Conservation (phyloP, 2,797 vertebrate species). For the Takifugu rubripes region DNA sequence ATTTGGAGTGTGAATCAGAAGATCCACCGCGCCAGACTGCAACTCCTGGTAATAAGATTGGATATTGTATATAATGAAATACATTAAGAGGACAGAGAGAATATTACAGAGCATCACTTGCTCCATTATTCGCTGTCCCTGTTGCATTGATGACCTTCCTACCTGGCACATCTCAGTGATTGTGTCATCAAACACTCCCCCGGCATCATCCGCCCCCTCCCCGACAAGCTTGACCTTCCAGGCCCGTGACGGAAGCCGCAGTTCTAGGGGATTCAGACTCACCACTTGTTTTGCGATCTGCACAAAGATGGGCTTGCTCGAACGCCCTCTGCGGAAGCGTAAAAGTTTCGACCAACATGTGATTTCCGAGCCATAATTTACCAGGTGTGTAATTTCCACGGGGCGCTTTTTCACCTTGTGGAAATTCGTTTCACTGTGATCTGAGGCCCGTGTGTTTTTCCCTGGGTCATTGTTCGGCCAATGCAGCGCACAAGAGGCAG, state of each 20-base stretch:
- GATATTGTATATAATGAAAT: background rate
- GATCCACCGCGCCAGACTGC: constrained; percentile 79
- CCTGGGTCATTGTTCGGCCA: constrained; percentile 81
- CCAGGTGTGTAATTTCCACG: too few species aligned
- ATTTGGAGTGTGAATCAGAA: constrained; percentile 82
- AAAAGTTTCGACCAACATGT: background rate
- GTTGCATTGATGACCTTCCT: constrained; percentile 14
- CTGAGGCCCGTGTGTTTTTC: constrained; percentile 82
- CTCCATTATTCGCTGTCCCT: background rate
- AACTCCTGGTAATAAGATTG: constrained; percentile 68
- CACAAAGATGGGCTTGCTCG: constrained; percentile 82
- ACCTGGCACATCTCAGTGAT: constrained; percentile 86
- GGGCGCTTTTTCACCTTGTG: constrained; percentile 60
- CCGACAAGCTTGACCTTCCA: constrained; percentile 85
- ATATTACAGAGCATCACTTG: constrained; percentile 1
- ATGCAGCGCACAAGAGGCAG: constrained; percentile 81
- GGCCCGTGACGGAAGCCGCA: constrained; percentile 79
- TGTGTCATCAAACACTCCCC: constrained; percentile 83
- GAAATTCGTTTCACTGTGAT: constrained; percentile 83
- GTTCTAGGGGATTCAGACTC: constrained; percentile 78
- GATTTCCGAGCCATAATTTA: too few species aligned
- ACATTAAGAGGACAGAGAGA: background rate
- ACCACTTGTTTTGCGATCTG: constrained; percentile 83
- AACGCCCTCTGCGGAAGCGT: constrained; percentile 71
- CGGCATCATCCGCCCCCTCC: constrained; percentile 81